Evolutionary conservation across 2,113 vertebrate species (phyloP), one percentile per base, ranked within the genome.

Genomic region (Salvelinus sp.): DNA sequence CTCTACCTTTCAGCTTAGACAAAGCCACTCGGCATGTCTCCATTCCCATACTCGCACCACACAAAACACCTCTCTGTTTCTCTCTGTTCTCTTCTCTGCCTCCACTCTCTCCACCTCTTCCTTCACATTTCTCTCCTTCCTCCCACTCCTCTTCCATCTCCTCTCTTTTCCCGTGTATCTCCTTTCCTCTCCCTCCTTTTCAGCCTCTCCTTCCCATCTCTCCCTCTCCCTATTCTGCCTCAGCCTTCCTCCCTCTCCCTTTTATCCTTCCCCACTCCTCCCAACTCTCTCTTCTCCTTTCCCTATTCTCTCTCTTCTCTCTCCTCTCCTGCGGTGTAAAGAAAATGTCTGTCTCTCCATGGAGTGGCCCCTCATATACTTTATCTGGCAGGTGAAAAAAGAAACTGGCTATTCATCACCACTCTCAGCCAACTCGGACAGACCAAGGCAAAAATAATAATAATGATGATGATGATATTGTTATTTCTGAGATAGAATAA

Each of bases 331-430:
- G 79, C 78, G 18, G 73, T 79, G 84, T 84, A 76, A 80, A 83
- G 81, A 89, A 82, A 81, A 90, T 87, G 82, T 82, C 83, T 84
- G 75, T 71, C 74, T 83, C 76, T 79, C 81, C 78, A 81, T 87
- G 67, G 64, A 83, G 77, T 78, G 73, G 76, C 82, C 88, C 63
- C 78, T 88, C 82, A 88, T 91, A 80, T 82, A 72, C 86, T 86
- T 88, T 84, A 86, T 85, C 87, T 84, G 80, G 77, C 76, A 74
- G 74, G 76, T 86, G 27, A 79, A 77, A 76, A 72, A 2, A 22
- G 80, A 69, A 14, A 68, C 66, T 79, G 74, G 67, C 81, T 87
- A 82, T 79, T 85, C 79, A 86, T 87, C 81, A 73, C 69, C 13
- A 50, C 69, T 86, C 79, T 76, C 78, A 70, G 73, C 58, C 14